Base-by-base conservation (phyloP, 2,113 vertebrate genomes). In the Istiophorus platypterus region DNA sequence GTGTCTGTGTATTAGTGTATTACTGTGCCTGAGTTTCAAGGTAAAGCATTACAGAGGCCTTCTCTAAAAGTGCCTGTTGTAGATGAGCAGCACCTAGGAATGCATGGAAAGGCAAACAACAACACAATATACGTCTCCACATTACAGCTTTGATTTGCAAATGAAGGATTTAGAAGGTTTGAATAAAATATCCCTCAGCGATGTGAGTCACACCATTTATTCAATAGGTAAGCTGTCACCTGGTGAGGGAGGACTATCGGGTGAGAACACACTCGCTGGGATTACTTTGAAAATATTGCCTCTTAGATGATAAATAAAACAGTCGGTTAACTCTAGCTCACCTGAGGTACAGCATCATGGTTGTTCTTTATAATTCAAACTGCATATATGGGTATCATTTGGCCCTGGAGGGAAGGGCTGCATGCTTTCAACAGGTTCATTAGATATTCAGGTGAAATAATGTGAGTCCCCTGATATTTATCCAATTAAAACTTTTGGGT, bases 161-260 rank as follows among this genome's bases (percentile, higher is more conserved):
- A 85, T 81, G 15, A 81, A 68, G 11, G 72, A 29, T 82, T 80
- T 68, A 85, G 63, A 42, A 76, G 54, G 41, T 27, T 70, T 1
- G 22, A 76, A 39, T 58, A 22, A n/a, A 67, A 61, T 57, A 61
- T 81, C 70, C 24, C 73, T 29, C 58, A 45, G 45, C 7, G 13
- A 34, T 67, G 72, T 70, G 52, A 90, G 54, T 78, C 65, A 52
- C 7, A 24, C 0, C 0, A 47, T 41, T 72, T 58, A 76, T 61
- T 71, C 27, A 63, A 63, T n/a, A 72, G 49, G 52, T 66, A 20
- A 70, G 66, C 39, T 29, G 11, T 27, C 6, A 7, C 56, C 59
- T 71, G 56, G 2, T 54, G 5, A 76, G 7, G 15, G 31, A 47
- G 31, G 64, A 51, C 22, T 20, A 4, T n/a, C 15, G 24, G 26